These are phyloP conservation scores for Conus ventricosus DNA, from an alignment of 1,140 invertebrate genomes.

Conservation along the genomic window DNA sequence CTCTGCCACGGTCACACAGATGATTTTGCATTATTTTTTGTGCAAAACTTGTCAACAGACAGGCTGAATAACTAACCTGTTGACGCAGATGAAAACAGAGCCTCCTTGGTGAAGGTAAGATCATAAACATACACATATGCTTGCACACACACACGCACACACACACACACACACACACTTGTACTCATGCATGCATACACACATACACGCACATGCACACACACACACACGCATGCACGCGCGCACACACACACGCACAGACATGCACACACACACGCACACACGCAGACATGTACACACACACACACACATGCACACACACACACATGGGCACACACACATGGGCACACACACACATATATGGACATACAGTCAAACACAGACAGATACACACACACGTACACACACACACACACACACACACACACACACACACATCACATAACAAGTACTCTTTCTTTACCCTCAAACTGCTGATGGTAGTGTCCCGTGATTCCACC, in stretches of 20 bases:
- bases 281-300: neutral
- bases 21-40: too few relatives aligned
- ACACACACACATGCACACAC: neutral
- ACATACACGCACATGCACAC: neutral
- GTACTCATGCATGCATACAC: too few relatives aligned
- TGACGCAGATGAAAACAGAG: too few relatives aligned
- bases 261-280: neutral
- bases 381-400: neutral
- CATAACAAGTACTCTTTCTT: neutral
- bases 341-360: neutral
- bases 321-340: neutral
- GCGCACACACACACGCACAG: neutral
- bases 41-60: too few relatives aligned
- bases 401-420: neutral
- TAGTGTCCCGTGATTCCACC: conserved; percentile 7
- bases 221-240: neutral
- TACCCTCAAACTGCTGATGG: conserved; percentile 23
- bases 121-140: neutral
- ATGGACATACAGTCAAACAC: neutral
- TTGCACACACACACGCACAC: neutral
- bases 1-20: too few relatives aligned
- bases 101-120: too few relatives aligned
- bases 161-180: neutral
- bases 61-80: too few relatives aligned
- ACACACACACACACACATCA: neutral